A percentile compares a stretch with the other conserved stretches of the same genome.
Conservation (phyloP, 2,888 invertebrate species). For the Nemapogon koenigi region DNA sequence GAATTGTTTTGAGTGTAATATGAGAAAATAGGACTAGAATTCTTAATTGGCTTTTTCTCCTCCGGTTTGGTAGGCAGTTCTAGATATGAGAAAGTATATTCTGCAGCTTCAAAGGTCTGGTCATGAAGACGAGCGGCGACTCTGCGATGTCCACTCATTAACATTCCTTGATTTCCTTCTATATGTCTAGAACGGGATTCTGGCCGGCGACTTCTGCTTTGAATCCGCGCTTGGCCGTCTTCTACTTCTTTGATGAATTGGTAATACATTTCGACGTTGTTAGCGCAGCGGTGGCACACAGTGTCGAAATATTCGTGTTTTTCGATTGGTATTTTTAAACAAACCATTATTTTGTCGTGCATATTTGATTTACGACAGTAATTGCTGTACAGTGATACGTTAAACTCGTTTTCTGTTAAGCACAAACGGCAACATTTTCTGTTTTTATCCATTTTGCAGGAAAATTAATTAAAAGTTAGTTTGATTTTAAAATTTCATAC, state of each 20-base stretch:
- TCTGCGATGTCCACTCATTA: not conserved
- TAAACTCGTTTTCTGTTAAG: conserved; percentile 42
- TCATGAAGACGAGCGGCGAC: conserved; percentile 40
- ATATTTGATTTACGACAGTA: conserved; percentile 37
- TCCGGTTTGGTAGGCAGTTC: conserved; percentile 30
- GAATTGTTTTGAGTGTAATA: conserved; percentile 37
- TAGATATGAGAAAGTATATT: conserved; percentile 45
- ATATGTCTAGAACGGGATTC: too few relatives aligned
- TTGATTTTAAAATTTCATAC: not conserved
- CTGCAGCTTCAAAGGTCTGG: conserved; percentile 35
- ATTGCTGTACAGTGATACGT: conserved; percentile 37
- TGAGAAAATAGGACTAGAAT: conserved; percentile 46
- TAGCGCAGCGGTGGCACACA: conserved; percentile 47
- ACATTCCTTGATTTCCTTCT: not conserved
- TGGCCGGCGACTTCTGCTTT: conserved; percentile 22
- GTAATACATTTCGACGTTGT: conserved; percentile 42
- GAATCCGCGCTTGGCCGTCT: conserved; percentile 32
- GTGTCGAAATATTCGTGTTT: conserved; percentile 35
- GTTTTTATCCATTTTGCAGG: conserved; percentile 40
- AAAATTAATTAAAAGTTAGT: too few relatives aligned
- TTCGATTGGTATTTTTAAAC: conserved; percentile 41
- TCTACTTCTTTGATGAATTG: conserved; percentile 36
- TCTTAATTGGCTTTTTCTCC: conserved; percentile 28
- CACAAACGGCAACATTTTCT: conserved; percentile 42
- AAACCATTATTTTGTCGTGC: conserved; percentile 40